Base-by-base conservation (phyloP, 2,797 vertebrate species). In the Nyctalus aviator region DNA sequence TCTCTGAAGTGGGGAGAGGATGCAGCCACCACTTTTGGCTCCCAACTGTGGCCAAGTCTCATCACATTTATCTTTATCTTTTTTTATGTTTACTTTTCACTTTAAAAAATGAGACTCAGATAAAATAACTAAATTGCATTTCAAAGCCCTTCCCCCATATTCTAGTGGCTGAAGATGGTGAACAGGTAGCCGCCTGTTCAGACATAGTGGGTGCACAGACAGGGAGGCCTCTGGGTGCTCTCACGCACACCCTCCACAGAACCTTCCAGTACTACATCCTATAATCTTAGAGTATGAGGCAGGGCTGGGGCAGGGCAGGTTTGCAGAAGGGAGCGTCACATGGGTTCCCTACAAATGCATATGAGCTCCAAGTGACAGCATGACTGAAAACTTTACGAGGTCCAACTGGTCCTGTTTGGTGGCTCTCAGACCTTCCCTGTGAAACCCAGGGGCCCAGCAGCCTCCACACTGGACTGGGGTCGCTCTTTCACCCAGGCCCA, bases 1-100 rank as follows among this genome's bases (percentile, higher is more conserved):
- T n/a, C 55, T 68, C 35, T 23, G 20, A 12, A 66, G 53, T 10
- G 1, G 0, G 3, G 3, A 25, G 7, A 1, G 17, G 23, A 18
- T 13, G 13, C n/a, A 6, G 14, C 32, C 30, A 27, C 64, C 20
- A 46, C 59, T 14, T 35, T 27, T 44, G 2, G 2, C 59, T 35
- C 53, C 13, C 37, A n/a, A 8, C 11, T 4, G 18, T 15, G 25
- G 35, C 86, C 64, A 55, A 11, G 0, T 30, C 18, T 57, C 27
- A 21, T 25, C 25, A 30, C 30, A 0, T 8, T 57, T 20, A 30
- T 59, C 41, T 57, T 37, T 44, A 4, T 14, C 35, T 78, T 76
- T 55, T 77, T 72, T 53, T 72, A 5, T 12, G 13, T 41, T 59
- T 73, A 10, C 14, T 64, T 44, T 78, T 86, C 17, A 21, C 30